phyloP scores from a whole-genome alignment of 2,797 vertebrate species.

The Perodicticus potto region DNA sequence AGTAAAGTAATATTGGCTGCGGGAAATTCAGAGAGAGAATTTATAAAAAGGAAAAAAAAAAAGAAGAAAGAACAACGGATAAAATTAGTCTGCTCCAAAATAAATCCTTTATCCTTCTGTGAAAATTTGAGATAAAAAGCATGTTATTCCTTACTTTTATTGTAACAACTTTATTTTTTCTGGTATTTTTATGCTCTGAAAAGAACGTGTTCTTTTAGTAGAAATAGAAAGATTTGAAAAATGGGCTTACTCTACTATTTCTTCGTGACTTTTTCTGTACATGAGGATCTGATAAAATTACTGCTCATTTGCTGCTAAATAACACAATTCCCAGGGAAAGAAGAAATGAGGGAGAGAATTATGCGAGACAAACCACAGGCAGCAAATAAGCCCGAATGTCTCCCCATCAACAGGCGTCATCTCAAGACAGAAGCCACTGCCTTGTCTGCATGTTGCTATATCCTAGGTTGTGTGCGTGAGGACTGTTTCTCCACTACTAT shows the following conservation, averaged over 20 bases:
- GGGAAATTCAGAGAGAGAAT: not conserved
- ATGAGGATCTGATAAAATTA: not conserved
- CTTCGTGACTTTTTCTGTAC: conserved; percentile 30
- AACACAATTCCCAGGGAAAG: not conserved
- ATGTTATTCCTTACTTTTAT: not conserved
- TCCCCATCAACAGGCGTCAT: conserved; percentile 49
- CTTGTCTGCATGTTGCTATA: not conserved
- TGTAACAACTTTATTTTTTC: conserved; percentile 31
- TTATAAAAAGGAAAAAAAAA: not conserved
- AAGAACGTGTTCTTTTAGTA: not conserved
- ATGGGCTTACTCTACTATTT: conserved; percentile 10
- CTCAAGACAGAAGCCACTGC: not conserved
- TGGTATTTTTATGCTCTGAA: conserved; percentile 19
- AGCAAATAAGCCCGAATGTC: not conserved
- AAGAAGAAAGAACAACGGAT: not conserved
- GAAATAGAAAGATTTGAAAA: conserved; percentile 30
- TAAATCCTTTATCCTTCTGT: not conserved
- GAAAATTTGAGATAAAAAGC: not conserved
- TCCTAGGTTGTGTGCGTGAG: not conserved
- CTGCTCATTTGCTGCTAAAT: conserved; percentile 34
- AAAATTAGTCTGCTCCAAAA: not conserved
- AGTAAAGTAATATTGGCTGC: not conserved
- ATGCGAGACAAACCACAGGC: not conserved
- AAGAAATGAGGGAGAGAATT: not conserved
- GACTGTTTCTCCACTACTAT: not conserved